Base-by-base conservation (phyloP, 2,888 invertebrate genomes). In the Leptinotarsa juncta region DNA sequence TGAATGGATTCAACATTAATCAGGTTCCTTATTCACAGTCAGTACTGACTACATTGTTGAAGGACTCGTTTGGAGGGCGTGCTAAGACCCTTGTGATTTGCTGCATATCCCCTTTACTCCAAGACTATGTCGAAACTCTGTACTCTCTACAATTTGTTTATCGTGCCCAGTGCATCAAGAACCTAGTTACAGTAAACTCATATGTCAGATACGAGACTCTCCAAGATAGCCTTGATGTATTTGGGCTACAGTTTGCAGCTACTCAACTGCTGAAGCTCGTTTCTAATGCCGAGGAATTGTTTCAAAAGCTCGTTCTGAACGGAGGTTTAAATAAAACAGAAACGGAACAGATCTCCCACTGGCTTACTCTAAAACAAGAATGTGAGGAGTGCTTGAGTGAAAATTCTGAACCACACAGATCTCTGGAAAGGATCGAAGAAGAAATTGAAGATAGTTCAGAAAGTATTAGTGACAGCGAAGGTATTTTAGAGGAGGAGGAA, bases 321-420 rank as follows among this genome's bases (percentile, higher is more conserved):
- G 93, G 93, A 82, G 90, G 91, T n/a, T 85, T 96, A 72, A 91
- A 92, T 15, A 93, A 93, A 71, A 88, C 91, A 75, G 94, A 95
- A 84, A 91, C 93, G 79, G 94, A 94, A 83, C 94, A 94, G 87
- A 92, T 93, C 65, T 91, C 94, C 84, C 94, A 95, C 81, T 96
- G 96, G 96, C 88, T 96, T 20, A 95, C 94, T 82, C 88, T 95
- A 77, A 96, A 96, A 84, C 95, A 95, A 81, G 96, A 96, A 87
- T 96, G 95, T 87, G 95, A 96, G 86, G 95, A 96, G 84, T 95
- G 95, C 85, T 90, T 94, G 66, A 91, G 91, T 67, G 89, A 89
- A 72, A 87, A 87, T 15, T 90, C 90, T n/a, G 90, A 89, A 80
- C 87, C 88, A 0, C 88, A 89, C 70, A 85, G 90, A 77, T 90